Evolutionary conservation across 2,888 invertebrate species (phyloP).

Genomic region (Clunio marinus): DNA sequence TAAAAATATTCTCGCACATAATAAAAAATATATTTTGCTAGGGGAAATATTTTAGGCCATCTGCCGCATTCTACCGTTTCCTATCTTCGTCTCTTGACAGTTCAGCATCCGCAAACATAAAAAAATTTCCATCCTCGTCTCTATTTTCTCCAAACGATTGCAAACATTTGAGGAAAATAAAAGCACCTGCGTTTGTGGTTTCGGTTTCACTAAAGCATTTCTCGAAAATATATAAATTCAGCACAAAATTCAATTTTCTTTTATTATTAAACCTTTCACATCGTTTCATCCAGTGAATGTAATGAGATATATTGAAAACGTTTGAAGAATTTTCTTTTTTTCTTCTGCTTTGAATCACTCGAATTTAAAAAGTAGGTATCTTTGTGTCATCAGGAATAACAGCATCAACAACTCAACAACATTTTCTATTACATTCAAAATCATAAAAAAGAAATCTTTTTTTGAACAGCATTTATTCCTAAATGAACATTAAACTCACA

Average conservation of each 20-base stretch:
- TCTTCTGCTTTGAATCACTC: too few species aligned
- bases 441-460: too few species aligned
- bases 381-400: too few species aligned
- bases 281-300: neutral
- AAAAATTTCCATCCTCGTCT: neutral
- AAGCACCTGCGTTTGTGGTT: slow-evolving; percentile 32
- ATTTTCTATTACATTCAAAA: too few species aligned
- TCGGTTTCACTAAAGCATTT: neutral
- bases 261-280: neutral
- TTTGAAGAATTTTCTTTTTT: too few species aligned
- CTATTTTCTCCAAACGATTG: neutral
- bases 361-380: too few species aligned
- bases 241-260: neutral
- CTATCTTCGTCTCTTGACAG: neutral
- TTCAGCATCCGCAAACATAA: neutral
- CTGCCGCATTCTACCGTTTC: neutral
- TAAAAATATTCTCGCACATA: neutral
- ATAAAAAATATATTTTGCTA: neutral
- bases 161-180: slow-evolving; percentile 23
- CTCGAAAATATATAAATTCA: neutral
- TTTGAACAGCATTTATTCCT: too few species aligned
- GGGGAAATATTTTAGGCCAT: neutral
- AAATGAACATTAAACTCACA: neutral
- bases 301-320: too few species aligned
- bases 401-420: too few species aligned